Evolutionary conservation across 2,888 invertebrate genomes (phyloP), one percentile per base, ranked within the genome.

Genomic region (Standfussiana lucernea): DNA sequence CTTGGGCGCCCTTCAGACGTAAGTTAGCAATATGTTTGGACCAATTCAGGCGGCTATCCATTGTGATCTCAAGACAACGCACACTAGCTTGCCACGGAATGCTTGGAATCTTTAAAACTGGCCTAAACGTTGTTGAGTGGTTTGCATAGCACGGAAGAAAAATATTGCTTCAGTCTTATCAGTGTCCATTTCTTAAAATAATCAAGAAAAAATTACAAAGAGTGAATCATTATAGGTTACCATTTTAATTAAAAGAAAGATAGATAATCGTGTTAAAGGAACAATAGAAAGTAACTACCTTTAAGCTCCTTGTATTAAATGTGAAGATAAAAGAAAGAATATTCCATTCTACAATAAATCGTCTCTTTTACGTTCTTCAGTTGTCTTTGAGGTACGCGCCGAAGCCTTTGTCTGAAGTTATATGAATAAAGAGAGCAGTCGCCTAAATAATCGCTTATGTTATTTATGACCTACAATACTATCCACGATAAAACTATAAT

Each of bases 371-470:
- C 18, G 56, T 75, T 28, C 32, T 13, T 47, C 59, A 47, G 32
- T 28, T 6, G 32, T 21, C 32, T 53, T 11, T 35, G 42, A 32
- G 32, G 10, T n/a, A 15, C 56, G 13, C 32, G 64, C 1, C n/a
- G 24, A 21, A 72, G 59, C 35, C 71, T 80, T 61, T 59, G 40
- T 61, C 59, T 47, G 80, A 61, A 77, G 37, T n/a, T 59, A n/a
- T n/a, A n/a, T n/a, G 37, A 13, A 53, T n/a, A 37, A 6, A 10
- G 35, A 35, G 45, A 56, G 37, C 28, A 50, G 18, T 56, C 28
- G 18, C 13, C 37, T 35, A 11, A 56, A 53, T 35, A 18, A 7
- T 65, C 15, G 6, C 32, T 72, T 15, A 40, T 35, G 21, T 45
- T 28, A 42, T 28, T 45, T 28, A 42, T 28, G 47, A 65, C 18